Evolutionary conservation across 1,140 invertebrate genomes (phyloP).

Genomic region (Trissolcus basalis): DNA sequence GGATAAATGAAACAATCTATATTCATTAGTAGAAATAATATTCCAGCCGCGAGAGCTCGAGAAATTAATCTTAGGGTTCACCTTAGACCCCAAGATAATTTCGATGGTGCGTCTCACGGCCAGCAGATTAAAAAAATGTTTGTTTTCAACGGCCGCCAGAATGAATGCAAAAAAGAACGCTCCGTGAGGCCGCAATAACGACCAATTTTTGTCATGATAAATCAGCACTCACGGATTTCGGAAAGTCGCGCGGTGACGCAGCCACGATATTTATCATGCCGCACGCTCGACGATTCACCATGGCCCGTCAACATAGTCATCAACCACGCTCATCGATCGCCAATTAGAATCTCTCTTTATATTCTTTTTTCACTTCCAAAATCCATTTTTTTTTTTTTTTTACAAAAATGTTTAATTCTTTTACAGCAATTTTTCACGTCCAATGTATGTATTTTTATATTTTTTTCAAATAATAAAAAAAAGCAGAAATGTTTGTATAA

Average conservation of each 20-base stretch:
- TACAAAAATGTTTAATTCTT: too few relatives aligned
- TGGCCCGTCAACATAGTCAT: constrained; percentile 33
- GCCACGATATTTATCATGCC: constrained; percentile 17
- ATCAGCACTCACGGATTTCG: constrained; percentile 8
- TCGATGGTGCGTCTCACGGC: constrained; percentile 22
- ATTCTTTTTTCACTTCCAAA: too few relatives aligned
- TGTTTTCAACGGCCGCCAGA: constrained; percentile 37
- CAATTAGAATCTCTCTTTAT: too few relatives aligned
- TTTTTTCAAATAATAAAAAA: too few relatives aligned
- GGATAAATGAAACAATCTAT: constrained; percentile 54
- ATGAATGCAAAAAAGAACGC: constrained; percentile 18
- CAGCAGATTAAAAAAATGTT: constrained; percentile 30
- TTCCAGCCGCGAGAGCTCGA: constrained; percentile 26
- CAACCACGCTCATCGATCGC: too few relatives aligned
- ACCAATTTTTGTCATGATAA: constrained; percentile 37
- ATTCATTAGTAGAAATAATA: constrained; percentile 55
- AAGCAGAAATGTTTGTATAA: too few relatives aligned
- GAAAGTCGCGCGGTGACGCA: not conserved
- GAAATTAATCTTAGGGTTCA: constrained; percentile 50
- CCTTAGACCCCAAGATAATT: constrained; percentile 44
- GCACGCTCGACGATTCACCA: constrained; percentile 1
- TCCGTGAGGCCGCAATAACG: constrained; percentile 24
- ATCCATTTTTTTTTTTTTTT: too few relatives aligned
- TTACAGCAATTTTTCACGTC: too few relatives aligned
- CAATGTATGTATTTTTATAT: too few relatives aligned